Base-by-base conservation (phyloP, 2,888 invertebrate genomes). In the Drosophila acutilabella region DNA sequence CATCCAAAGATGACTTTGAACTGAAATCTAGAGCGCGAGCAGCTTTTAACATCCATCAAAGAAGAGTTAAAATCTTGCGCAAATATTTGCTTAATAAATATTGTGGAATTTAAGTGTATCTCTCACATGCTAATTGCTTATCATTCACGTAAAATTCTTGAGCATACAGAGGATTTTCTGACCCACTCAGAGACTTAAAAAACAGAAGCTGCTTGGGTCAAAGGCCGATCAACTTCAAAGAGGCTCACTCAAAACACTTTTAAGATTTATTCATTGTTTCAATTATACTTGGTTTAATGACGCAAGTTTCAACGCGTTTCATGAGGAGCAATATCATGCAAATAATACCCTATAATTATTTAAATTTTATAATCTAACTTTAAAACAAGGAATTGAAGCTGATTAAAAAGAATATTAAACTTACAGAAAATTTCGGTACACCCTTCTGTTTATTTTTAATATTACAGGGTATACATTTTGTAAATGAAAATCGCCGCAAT, bases 211-310 rank as follows among this genome's bases (percentile, higher is more conserved):
- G 33, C 26, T 60, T 53, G 67, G 80, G 74, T 73, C 33, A 62
- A 59, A 69, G 80, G 74, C 71, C 77, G 69, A 64, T 13, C 30
- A 74, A 75, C 71, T 72, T 65, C 59, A 71, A 77, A 77, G 66
- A 44, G 36, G 56, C 51, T 52, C 58, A 45, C 36, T 48, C 18
- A 66, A 66, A 53, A 33, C 13, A 38, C 48, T 60, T 45, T 38
- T 50, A 11, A 42, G 60, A 58, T 45, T 30, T 57, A 38, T 50
- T 64, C n/a, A 40, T 20, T 42, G 66, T 60, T 58, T 14, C 14
- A 56, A 41, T 45, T 57, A 18, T 10, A 8, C n/a, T 42, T 51
- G 26, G 14, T 56, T 59, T 13, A 40, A 66, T 80, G 70, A 77
- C 67, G 77, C 57, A 71, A 62, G 61, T 62, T 59, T 40, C 26